Base-by-base conservation (phyloP, 1,140 invertebrate genomes). In the Drosophila watanabei region DNA sequence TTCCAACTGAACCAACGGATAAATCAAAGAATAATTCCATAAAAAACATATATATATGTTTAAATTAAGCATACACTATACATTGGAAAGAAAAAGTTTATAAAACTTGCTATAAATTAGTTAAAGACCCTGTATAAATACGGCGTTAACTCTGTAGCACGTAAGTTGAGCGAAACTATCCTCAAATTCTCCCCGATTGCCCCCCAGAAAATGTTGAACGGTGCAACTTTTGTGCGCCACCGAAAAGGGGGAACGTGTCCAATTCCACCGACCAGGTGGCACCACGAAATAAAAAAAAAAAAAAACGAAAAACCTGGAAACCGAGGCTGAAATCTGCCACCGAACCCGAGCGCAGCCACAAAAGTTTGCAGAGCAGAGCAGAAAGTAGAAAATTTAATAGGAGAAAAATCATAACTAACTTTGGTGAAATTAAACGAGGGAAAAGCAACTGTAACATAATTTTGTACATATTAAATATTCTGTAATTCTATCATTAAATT, bases 381-480 rank as follows among this genome's bases (percentile, higher is more conserved):
- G 32, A 59, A 56, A 46, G 70, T 48, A 33, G 65, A 71, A 57
- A 73, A 73, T 71, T 61, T 72, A 72, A 73, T 56, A 75, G 33
- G 48, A 52, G 56, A 77, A 77, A 79, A 49, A 70, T 58, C 57
- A 72, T 56, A 75, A 70, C 57, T 72, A 89, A 68, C 82, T 89
- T 89, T 75, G 85, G 78, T 88, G 81, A 89, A 88, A 89, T 89
- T 65, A 73, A 84, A 49, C 48, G 48, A 54, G 43, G 57, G 37
- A 46, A 24, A 60, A 46, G 30, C 24, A 65, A 85, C 58, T 90
- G 86, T 90, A 91, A 86, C 68, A 90, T 90, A 90, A 91, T 91
- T 91, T 82, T 90, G 86, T 90, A 90, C 52, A 90, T 90, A 90
- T 33, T 75, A 75, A 75, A 82, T 76, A 82, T 70, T 70, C 48